These are phyloP conservation scores for Leptinotarsa lineolata DNA, from an alignment of 1,140 invertebrate genomes.

Conservation along the genomic window DNA sequence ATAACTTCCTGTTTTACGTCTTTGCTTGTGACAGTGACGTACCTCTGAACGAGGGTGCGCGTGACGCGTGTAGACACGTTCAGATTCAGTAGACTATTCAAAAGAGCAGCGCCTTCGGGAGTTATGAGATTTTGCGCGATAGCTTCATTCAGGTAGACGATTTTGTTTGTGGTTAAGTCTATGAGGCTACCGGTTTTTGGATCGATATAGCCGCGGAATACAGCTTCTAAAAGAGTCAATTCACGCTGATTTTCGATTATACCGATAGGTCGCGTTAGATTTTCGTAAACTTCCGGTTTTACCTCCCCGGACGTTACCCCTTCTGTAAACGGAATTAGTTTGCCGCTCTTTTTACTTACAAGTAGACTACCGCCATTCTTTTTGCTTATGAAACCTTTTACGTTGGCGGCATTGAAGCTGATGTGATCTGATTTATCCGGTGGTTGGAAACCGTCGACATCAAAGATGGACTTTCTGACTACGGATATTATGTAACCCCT, in stretches of 20 bases:
- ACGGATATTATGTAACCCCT: constrained; percentile 87
- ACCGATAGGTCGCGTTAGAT: constrained; percentile 81
- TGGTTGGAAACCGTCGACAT: constrained; percentile 90
- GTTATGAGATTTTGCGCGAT: constrained; percentile 83
- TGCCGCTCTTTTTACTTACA: constrained; percentile 73
- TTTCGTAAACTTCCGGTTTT: constrained; percentile 79
- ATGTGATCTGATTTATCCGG: constrained; percentile 79
- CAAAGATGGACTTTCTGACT: constrained; percentile 85
- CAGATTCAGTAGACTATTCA: constrained; percentile 82
- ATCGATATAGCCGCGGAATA: constrained; percentile 81
- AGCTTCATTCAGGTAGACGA: constrained; percentile 82
- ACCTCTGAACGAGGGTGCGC: constrained; percentile 78
- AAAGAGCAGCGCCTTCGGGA: constrained; percentile 79
- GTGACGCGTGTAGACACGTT: constrained; percentile 84
- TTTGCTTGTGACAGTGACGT: constrained; percentile 72
- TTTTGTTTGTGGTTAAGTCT: constrained; percentile 75
- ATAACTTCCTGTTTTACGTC: constrained; percentile 66
- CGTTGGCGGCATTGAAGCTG: constrained; percentile 84
- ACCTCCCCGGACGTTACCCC: constrained; percentile 69
- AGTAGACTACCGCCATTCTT: constrained; percentile 74
- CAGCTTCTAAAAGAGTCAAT: constrained; percentile 82
- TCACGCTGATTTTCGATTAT: constrained; percentile 76
- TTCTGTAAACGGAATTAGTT: constrained; percentile 73
- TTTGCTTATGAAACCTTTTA: constrained; percentile 77
- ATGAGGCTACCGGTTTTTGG: constrained; percentile 83